phyloP scores from a whole-genome alignment of 1,140 invertebrate genomes.

The Pseudomyrmex concolor region DNA sequence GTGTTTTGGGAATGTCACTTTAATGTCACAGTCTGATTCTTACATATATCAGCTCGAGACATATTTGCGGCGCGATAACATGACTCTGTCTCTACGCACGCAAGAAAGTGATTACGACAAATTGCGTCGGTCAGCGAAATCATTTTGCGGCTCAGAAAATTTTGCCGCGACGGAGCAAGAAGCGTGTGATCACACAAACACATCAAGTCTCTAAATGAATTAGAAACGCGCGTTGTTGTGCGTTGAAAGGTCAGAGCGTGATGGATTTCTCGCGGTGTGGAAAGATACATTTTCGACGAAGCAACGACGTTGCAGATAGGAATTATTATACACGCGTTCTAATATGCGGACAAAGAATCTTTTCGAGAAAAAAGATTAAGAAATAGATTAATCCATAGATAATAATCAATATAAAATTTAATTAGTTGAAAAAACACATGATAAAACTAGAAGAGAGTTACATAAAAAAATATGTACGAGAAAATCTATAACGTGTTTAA shows the following conservation, averaged over 20 bases:
- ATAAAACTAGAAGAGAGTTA: too few relatives aligned
- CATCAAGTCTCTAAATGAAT: slow-evolving; percentile 42
- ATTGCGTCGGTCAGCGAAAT: slow-evolving; percentile 42
- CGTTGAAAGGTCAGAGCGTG: slow-evolving; percentile 40
- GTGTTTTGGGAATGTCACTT: too few relatives aligned
- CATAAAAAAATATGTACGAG: too few relatives aligned
- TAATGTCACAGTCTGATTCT: slow-evolving; percentile 24
- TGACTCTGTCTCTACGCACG: not conserved
- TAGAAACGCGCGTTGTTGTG: slow-evolving; percentile 45
- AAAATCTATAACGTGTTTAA: too few relatives aligned
- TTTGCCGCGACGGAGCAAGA: slow-evolving; percentile 27
- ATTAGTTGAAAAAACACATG: not conserved
- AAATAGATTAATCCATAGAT: not conserved
- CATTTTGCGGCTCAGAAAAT: slow-evolving; percentile 45
- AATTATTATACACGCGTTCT: slow-evolving; percentile 1
- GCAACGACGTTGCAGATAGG: not conserved
- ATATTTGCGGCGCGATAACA: slow-evolving; percentile 31
- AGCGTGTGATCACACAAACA: slow-evolving; percentile 20
- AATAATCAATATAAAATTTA: not conserved
- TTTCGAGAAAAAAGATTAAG: not conserved
- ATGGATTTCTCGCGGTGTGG: slow-evolving; percentile 31
- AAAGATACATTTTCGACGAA: slow-evolving; percentile 30
- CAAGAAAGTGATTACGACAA: slow-evolving; percentile 57
- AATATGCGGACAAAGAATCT: not conserved
- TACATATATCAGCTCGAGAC: slow-evolving; percentile 9